These are phyloP conservation scores for Lutjanus campechanus DNA, from an alignment of 2,797 vertebrate genomes.

Conservation along the genomic window DNA sequence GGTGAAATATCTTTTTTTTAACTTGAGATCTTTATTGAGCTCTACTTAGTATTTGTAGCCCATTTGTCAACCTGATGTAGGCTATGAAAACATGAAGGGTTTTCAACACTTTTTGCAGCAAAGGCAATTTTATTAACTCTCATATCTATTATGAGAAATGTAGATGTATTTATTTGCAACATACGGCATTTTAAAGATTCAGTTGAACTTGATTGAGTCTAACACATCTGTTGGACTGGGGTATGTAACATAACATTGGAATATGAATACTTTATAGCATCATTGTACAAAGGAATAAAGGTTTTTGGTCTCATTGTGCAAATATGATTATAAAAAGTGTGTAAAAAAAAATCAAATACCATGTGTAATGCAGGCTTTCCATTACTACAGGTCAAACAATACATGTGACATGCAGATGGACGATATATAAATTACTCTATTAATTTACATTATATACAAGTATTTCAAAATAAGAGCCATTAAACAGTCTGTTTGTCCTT, in stretches of 20 bases:
- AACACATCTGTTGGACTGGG: background rate
- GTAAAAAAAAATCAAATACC: background rate
- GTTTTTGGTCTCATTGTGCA: background rate
- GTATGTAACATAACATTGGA: background rate
- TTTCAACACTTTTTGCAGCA: too few species aligned
- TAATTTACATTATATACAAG: conserved; percentile 44
- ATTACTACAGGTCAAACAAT: conserved; percentile 10
- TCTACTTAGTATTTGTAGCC: too few species aligned
- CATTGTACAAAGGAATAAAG: background rate
- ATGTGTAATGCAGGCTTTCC: background rate
- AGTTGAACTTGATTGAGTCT: background rate
- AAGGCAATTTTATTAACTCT: too few species aligned
- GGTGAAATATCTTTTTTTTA: too few species aligned
- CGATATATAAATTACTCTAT: conserved; percentile 31
- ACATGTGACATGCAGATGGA: conserved; percentile 2
- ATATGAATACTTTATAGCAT: background rate
- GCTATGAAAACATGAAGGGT: too few species aligned
- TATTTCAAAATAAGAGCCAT: background rate
- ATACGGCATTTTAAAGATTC: too few species aligned
- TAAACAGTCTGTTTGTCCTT: background rate
- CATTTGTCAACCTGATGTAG: too few species aligned
- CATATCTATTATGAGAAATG: too few species aligned
- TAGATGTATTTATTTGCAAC: too few species aligned
- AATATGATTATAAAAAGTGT: background rate
- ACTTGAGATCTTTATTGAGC: too few species aligned